Base-by-base conservation (phyloP, 2,797 vertebrate species). In the Poeciliopsis paucimaculata region DNA sequence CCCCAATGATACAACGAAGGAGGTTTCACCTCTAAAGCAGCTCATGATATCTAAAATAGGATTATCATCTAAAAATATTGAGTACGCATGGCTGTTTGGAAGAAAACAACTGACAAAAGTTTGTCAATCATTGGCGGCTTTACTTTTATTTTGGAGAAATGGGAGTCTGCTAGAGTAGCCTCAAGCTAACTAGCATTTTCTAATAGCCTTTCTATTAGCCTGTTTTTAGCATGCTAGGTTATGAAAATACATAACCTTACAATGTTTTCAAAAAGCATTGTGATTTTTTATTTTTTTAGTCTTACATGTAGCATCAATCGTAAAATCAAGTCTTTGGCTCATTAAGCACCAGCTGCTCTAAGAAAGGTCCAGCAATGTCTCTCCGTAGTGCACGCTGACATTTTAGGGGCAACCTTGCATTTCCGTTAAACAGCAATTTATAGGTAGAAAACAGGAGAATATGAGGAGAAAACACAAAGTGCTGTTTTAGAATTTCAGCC, bases 21-120 rank as follows among this genome's bases (percentile, higher is more conserved):
- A 89, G 87, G 85, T 31, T 23, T 87, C 80, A 76, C 84, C 84
- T 84, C 86, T 73, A 66, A 87, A 87, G 78, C 78, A 72, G 82
- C 81, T 70, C 20, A 0, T 70, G 70, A 77, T 90, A 81, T 73
- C 23, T 73, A 88, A 82, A 84, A 3, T 4, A 45, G 83, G 84
- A 90, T 93, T 91, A 82, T 84, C 90, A 89, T 82, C 86, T 39
- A 2, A 43, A 71, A 71, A 71, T 71, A 84, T 39, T 23, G 36
- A 68, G 64, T 68, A 5, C 0, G 18, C 34, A 23, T 36, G 18
- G 34, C 36, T 41, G 18, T 41, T 5, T 41, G 64, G 36, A 26
- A 11, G 20, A 39, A 53, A 39, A 66, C 5, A 66, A 11, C 1
- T 2, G 80, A 83, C 41, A 62, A 26, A 72, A 18, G 73, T 89